Evolutionary conservation across 2,888 invertebrate species (phyloP).

Genomic region (Aquatica leii): DNA sequence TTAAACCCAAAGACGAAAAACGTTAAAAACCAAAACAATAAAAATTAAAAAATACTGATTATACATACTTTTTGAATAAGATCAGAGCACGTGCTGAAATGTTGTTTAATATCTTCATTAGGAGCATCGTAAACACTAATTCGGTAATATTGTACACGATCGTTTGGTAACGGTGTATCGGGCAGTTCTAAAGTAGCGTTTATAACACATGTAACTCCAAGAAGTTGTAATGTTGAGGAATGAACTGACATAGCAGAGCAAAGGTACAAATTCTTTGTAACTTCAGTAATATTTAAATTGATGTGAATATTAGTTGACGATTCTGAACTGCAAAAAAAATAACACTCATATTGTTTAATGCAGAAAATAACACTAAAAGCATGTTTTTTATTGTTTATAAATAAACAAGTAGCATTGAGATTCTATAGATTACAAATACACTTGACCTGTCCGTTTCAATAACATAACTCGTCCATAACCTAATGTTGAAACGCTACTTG

Average conservation of each 20-base stretch:
- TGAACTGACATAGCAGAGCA: slow-evolving; percentile 81
- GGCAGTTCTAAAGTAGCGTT: slow-evolving; percentile 87
- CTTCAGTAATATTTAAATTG: slow-evolving; percentile 66
- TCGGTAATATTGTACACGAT: slow-evolving; percentile 66
- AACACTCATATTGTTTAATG: neutral
- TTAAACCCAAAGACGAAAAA: neutral
- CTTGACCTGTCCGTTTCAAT: too few relatives aligned
- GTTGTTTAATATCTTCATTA: slow-evolving; percentile 73
- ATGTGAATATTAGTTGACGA: slow-evolving; percentile 13
- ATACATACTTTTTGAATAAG: slow-evolving; percentile 73
- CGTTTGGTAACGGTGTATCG: slow-evolving; percentile 67
- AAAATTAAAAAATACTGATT: neutral
- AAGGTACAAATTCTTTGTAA: slow-evolving; percentile 77
- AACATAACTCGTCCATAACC: too few relatives aligned
- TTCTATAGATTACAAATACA: too few relatives aligned
- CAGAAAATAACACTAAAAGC: too few relatives aligned
- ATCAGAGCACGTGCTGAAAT: slow-evolving; percentile 82
- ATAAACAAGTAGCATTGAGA: neutral
- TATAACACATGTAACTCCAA: slow-evolving; percentile 79
- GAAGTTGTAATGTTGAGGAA: slow-evolving; percentile 71
- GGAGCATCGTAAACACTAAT: slow-evolving; percentile 80
- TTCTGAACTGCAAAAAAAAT: slow-evolving; percentile 27
- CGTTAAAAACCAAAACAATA: neutral
- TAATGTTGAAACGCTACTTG: too few relatives aligned
- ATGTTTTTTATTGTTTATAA: too few relatives aligned